Evolutionary conservation across 1,140 invertebrate species (phyloP), one percentile per base, ranked within the genome.

Genomic region (Ganaspis sp.): DNA sequence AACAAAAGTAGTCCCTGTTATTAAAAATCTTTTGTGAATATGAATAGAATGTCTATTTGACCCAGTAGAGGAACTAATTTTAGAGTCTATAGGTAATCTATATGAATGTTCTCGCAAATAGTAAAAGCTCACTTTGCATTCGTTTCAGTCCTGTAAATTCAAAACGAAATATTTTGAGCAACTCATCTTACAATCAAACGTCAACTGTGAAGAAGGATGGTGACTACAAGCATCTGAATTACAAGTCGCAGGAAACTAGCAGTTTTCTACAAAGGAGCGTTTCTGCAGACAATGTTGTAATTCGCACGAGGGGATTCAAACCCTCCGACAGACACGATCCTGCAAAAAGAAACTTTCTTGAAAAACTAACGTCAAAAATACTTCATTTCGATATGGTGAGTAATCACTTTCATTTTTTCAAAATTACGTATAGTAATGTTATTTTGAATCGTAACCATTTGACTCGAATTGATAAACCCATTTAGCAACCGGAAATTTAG

Each of bases 251-350:
- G 69, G 49, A 70, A 15, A 85, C 69, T 73, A 87, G 70, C 72
- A 85, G 26, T 81, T 81, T 79, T 78, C 73, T 90, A 15, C 89
- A 91, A 73, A 86, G 89, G 58, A 90, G 87, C 38, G 74, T 85
- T 34, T 87, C 87, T 19, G 88, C 90, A 9, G 90, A 91, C 81
- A 92, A 92, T 91, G 92, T 93, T 82, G 89, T 94, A 81, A 85
- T 93, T 73, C 89, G 87, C 74, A 90, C 91, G 71, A 92, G 96
- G 15, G 96, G 96, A 23, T 96, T 96, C 89, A 96, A 96, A 84
- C 96, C 96, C 1, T 97, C 96, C 0, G 96, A 97, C 88, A 93
- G 94, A 85, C 93, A 94, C 88, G 95, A 97, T 89, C 95, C 95
- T 1, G 90, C 92, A 64, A 97, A 97, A 89, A 94, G 94, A 85